Percentiles rank a stretch among this genome's conserved stretches.
Conservation (phyloP, 2,888 invertebrate species). For the Drosophila kokeensis region DNA sequence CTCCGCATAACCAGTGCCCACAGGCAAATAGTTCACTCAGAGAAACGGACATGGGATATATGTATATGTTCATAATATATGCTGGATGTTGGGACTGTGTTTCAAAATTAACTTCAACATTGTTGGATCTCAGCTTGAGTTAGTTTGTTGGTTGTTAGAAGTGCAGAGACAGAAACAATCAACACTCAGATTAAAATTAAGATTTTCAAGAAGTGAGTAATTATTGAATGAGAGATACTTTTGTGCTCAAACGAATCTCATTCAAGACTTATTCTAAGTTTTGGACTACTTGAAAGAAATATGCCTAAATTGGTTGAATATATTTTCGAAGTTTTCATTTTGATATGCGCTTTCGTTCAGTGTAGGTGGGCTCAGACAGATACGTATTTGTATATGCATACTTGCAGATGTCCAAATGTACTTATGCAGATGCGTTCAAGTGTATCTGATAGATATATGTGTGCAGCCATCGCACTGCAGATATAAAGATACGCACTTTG, state of each 20-base stretch:
- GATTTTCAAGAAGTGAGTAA: neutral
- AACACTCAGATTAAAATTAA: neutral
- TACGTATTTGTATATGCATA: neutral
- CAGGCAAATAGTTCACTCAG: neutral
- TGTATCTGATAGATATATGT: slow-evolving; percentile 11
- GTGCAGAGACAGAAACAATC: too few species aligned
- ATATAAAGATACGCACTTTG: slow-evolving; percentile 13
- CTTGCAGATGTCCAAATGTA: neutral
- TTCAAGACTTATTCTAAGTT: neutral
- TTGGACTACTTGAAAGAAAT: neutral
- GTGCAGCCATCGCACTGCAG: slow-evolving; percentile 1
- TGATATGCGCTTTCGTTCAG: neutral
- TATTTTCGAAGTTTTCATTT: neutral
- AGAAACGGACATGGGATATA: neutral
- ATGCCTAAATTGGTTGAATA: neutral
- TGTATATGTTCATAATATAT: neutral
- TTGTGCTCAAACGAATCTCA: neutral
- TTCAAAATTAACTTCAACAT: neutral
- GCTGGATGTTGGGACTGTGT: neutral
- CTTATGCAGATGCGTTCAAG: neutral
- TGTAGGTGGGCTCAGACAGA: neutral
- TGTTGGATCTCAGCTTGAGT: neutral
- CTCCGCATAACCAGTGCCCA: neutral
- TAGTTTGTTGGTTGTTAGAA: neutral
- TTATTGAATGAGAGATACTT: too few species aligned